Base-by-base conservation (phyloP, 2,888 invertebrate genomes). In the Eupithecia tripunctaria region DNA sequence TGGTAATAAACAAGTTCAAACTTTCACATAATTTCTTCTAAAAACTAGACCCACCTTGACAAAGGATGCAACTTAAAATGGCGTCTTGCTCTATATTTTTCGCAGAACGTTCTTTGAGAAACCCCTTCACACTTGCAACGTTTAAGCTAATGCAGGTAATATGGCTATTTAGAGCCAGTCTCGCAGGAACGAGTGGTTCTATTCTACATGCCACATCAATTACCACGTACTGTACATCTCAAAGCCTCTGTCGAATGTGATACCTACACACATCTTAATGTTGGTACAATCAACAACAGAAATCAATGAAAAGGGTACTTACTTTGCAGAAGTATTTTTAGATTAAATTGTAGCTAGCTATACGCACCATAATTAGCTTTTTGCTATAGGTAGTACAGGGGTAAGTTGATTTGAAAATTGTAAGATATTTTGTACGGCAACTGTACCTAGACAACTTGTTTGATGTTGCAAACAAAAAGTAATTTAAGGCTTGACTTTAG, bases 401-500 rank as follows among this genome's bases (percentile, higher is more conserved):
- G 47, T 51, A 21, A 21, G 10, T 51, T 7, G 3, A n/a, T 2
- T 10, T 51, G n/a, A 51, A n/a, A 51, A 51, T 43, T 51, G 21
- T 21, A 10, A 10, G 21, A 10, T 56, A 25, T 25, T 56, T 56
- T 25, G 21, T 12, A 25, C 5, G 14, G 10, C 14, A 25, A 56
- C 25, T 56, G 56, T 29, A 60, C 60, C 29, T 18, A 60, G 29
- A 15, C 18, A 8, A 29, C 0, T 7, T 15, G 60, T 29, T 10
- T 51, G 29, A 18, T 60, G 29, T 29, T 60, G 8, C 8, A 18
- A 60, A 60, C 29, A 60, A 60, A 69, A 69, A 70, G 69, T 70
- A 70, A 67, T 67, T 73, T 63, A 41, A 62, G 7, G 21, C 38
- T 66, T 51, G 66, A 69, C 69, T 69, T 66, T 63, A 41, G 70